Base-by-base conservation (phyloP, 2,797 vertebrate species). In the Amblyopsis hoosieri region DNA sequence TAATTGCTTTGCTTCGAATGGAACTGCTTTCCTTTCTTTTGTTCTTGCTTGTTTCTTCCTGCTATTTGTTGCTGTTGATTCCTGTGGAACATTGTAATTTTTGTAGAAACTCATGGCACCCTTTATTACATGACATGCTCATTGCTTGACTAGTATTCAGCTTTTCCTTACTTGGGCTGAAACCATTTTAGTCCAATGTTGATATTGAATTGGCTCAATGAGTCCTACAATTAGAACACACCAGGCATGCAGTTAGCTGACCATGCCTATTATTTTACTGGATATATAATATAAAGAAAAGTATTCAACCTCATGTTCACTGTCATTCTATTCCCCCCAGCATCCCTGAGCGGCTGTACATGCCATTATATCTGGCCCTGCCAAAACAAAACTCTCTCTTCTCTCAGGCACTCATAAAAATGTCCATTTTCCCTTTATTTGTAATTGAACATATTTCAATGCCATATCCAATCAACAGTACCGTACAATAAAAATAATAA, bases 51-150 rank as follows among this genome's bases (percentile, higher is more conserved):
- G 78, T 86, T 87, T 85, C 72, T 76, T 86, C 80, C 80, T 86
- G 72, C 74, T 85, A 65, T 90, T 74, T 84, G 81, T 90, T 84
- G 87, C 87, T 89, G 79, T 85, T 81, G 80, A 90, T 86, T 89
- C 86, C 88, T 84, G 85, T 89, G 85, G 85, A 89, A 87, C 81
- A 87, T 85, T 90, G 84, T 89, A 86, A 87, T 78, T 85, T 85
- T 73, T 69, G 77, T 88, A 83, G 83, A 87, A 86, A 70, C 70
- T 87, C 85, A 83, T 84, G 84, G 72, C 81, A 59, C 79, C 82
- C 76, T 57, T 86, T 83, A 78, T 64, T 15, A 81, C 83, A 86
- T 78, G 79, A 80, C 86, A 79, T 70, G 83, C 82, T 85, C 55
- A 71, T 83, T 81, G 86, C 83, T 86, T 85, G 69, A 84, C 85